Conservation (phyloP, 2,888 invertebrate genomes). For the Agrochola macilenta region DNA sequence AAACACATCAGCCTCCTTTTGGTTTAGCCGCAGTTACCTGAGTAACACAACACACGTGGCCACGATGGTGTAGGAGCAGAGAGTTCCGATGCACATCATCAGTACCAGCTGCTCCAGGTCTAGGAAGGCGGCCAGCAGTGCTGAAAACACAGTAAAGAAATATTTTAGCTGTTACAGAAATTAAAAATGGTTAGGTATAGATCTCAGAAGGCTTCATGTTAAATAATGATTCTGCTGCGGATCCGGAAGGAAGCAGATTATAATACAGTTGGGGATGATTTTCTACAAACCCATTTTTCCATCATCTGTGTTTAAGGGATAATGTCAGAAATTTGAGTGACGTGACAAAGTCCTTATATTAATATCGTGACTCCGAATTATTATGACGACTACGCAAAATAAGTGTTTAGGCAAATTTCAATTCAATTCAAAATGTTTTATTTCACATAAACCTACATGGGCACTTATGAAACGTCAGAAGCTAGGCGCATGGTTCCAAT, state of each 20-base stretch:
- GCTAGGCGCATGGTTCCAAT: too few species aligned
- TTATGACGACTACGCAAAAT: neutral
- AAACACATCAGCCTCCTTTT: neutral
- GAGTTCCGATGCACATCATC: conserved; percentile 96
- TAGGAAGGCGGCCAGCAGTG: conserved; percentile 94
- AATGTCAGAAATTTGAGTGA: neutral
- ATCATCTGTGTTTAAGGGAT: neutral
- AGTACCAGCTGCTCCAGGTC: conserved; percentile 95
- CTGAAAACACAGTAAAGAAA: conserved; percentile 80
- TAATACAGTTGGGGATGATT: neutral
- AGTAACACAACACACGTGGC: conserved; percentile 95
- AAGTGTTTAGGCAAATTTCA: too few species aligned
- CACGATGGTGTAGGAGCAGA: conserved; percentile 96
- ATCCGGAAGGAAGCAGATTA: too few species aligned
- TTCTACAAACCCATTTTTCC: too few species aligned
- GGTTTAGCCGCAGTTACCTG: conserved; percentile 82
- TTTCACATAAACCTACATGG: too few species aligned
- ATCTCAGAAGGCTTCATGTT: neutral
- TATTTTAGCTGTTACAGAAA: too few species aligned
- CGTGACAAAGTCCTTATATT: neutral
- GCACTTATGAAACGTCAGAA: too few species aligned
- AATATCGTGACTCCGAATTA: neutral
- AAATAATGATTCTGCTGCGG: neutral
- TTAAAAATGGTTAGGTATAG: neutral
- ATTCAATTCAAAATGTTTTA: too few species aligned